phyloP scores from a whole-genome alignment of 2,888 invertebrate species.

The Mechanitis messenoides region DNA sequence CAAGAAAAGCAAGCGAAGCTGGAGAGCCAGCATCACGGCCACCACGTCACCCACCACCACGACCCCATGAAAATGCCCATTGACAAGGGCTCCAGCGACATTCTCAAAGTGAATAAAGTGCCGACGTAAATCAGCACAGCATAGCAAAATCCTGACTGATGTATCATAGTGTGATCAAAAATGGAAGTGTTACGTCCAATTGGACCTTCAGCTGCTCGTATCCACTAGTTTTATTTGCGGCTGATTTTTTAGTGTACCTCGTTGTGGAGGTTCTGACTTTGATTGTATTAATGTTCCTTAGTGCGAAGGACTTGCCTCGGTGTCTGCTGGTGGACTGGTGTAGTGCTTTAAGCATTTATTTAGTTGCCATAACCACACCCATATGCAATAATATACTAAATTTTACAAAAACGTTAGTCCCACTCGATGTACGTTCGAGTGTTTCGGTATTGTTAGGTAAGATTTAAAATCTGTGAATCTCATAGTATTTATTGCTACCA shows the following conservation, averaged over 20 bases:
- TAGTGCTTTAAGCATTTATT: conserved; percentile 78
- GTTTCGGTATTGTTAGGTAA: conserved; percentile 75
- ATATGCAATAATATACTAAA: conserved; percentile 76
- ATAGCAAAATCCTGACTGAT: conserved; percentile 70
- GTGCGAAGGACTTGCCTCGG: conserved; percentile 70
- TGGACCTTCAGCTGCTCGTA: conserved; percentile 68
- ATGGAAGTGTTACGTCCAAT: conserved; percentile 70
- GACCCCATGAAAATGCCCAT: conserved; percentile 84
- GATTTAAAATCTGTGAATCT: conserved; percentile 77
- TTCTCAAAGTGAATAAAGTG: conserved; percentile 87
- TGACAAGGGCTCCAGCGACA: conserved; percentile 84
- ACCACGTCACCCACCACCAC: conserved; percentile 83
- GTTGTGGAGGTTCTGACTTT: conserved; percentile 63
- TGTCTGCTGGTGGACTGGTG: conserved; percentile 71
- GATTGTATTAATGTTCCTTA: conserved; percentile 71
- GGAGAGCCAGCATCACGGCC: conserved; percentile 83
- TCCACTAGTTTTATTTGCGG: conserved; percentile 74
- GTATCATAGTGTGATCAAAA: conserved; percentile 73
- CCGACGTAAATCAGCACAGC: conserved; percentile 79
- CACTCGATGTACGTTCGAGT: conserved; percentile 68
- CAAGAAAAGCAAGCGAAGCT: conserved; percentile 90
- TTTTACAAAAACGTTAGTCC: conserved; percentile 65
- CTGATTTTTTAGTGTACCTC: conserved; percentile 53
- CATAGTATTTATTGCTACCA: conserved; percentile 77
- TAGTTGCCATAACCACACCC: conserved; percentile 77